phyloP scores from a whole-genome alignment of 2,888 invertebrate genomes.

The Hyalella azteca region DNA sequence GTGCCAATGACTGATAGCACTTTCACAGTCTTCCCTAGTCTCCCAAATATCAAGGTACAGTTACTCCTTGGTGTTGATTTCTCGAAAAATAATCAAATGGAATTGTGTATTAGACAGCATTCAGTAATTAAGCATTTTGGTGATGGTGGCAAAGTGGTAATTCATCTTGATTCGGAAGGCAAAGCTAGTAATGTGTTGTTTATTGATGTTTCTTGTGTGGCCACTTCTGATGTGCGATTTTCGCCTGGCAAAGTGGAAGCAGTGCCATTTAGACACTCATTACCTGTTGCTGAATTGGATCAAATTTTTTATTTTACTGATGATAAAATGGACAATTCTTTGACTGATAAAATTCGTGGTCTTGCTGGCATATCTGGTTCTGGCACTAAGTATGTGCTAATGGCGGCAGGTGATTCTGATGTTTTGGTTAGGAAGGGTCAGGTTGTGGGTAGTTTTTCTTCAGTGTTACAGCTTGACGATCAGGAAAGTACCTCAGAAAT shows the following conservation, averaged over 20 bases:
- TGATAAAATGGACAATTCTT: neutral
- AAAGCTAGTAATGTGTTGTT: too few species aligned
- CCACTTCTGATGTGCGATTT: too few species aligned
- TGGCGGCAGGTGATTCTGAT: neutral
- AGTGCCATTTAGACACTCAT: neutral
- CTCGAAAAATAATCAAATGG: too few species aligned
- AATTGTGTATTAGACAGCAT: too few species aligned
- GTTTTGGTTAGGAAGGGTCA: neutral
- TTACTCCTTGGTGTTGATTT: too few species aligned
- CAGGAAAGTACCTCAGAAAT: neutral
- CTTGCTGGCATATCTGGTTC: neutral
- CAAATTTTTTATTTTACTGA: neutral
- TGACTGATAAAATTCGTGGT: neutral
- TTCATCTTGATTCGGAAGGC: too few species aligned
- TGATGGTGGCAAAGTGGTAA: too few species aligned
- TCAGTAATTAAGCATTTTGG: too few species aligned
- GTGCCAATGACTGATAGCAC: neutral
- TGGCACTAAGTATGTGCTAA: neutral
- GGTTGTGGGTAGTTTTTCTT: neutral
- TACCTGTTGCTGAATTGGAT: neutral
- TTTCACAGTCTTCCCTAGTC: neutral
- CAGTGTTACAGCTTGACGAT: neutral
- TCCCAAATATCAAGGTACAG: too few species aligned
- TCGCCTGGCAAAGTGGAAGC: neutral
- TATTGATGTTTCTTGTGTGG: too few species aligned